These are phyloP conservation scores for Perccottus glenii DNA, from an alignment of 2,113 vertebrate genomes.

Conservation along the genomic window DNA sequence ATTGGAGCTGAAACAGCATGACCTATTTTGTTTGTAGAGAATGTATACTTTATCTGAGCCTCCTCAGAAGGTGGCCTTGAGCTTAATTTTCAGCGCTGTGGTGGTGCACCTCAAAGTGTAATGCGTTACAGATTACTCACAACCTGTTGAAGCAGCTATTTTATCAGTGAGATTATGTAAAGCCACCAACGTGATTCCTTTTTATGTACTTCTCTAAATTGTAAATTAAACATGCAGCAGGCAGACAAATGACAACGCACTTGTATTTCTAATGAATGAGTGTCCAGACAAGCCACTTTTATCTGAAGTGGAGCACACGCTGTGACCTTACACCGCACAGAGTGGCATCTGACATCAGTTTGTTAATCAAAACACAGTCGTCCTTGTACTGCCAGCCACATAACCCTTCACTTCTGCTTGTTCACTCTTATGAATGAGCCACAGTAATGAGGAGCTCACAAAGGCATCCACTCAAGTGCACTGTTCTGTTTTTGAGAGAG, in stretches of 20 bases:
- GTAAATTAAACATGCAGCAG: constrained; percentile 32
- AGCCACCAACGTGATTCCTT: constrained; percentile 20
- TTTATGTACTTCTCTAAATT: constrained; percentile 9
- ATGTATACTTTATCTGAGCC: constrained; percentile 69
- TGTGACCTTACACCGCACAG: not conserved
- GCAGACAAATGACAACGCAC: constrained; percentile 41
- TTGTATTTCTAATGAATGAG: constrained; percentile 1
- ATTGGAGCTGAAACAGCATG: constrained; percentile 82
- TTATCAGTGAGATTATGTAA: constrained; percentile 53
- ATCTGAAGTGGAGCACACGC: not conserved
- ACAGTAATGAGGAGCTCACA: constrained; percentile 20
- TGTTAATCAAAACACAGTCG: constrained; percentile 1
- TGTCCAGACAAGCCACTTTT: not conserved
- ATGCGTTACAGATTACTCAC: constrained; percentile 50
- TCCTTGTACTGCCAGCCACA: not conserved
- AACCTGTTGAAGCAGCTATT: constrained; percentile 55
- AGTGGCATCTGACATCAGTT: constrained; percentile 3
- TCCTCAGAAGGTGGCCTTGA: constrained; percentile 76
- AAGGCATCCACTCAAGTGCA: constrained; percentile 11
- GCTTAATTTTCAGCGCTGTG: constrained; percentile 54
- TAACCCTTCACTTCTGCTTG: not conserved
- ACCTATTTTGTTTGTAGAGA: constrained; percentile 80
- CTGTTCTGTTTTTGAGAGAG: constrained; percentile 2
- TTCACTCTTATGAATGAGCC: constrained; percentile 22
- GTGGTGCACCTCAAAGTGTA: constrained; percentile 35